Percentiles rank a stretch among this genome's conserved stretches.
These are phyloP conservation scores for Tetramorium parvispinum DNA, from an alignment of 1,140 invertebrate genomes.

Conservation along the genomic window DNA sequence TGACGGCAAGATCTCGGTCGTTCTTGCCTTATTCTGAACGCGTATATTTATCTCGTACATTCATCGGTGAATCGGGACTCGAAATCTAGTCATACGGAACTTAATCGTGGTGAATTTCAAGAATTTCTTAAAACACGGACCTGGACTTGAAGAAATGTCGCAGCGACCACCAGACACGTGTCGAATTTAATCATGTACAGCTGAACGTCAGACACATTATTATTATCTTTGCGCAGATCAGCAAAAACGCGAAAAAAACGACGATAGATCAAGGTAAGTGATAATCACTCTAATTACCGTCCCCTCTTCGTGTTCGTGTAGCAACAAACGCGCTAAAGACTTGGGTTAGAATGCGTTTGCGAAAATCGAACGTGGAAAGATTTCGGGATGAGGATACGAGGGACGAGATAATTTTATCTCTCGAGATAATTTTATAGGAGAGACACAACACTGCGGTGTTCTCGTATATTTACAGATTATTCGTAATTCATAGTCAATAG, in stretches of 20 bases:
- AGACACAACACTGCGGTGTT: constrained; percentile 58
- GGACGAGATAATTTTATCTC: too few relatives aligned
- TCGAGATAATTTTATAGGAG: constrained; percentile 25
- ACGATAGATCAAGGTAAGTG: neutral
- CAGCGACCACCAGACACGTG: neutral
- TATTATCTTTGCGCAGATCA: neutral
- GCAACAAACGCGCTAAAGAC: neutral
- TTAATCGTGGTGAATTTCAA: neutral
- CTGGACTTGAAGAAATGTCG: neutral
- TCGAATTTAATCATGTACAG: neutral
- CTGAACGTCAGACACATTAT: neutral
- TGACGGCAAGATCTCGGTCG: neutral
- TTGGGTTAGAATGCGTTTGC: neutral
- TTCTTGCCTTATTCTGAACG: neutral
- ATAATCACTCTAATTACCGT: constrained; percentile 1
- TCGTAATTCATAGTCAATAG: constrained; percentile 77
- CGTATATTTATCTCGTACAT: neutral
- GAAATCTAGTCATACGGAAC: too few relatives aligned
- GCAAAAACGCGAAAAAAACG: neutral
- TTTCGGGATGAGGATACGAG: neutral
- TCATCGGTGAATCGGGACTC: neutral
- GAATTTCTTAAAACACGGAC: neutral
- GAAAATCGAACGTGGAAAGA: neutral
- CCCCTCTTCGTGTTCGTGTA: neutral
- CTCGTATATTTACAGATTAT: constrained; percentile 78